Evolutionary conservation across 2,797 vertebrate genomes (phyloP).

Genomic region (Thripadectes ignobilis): DNA sequence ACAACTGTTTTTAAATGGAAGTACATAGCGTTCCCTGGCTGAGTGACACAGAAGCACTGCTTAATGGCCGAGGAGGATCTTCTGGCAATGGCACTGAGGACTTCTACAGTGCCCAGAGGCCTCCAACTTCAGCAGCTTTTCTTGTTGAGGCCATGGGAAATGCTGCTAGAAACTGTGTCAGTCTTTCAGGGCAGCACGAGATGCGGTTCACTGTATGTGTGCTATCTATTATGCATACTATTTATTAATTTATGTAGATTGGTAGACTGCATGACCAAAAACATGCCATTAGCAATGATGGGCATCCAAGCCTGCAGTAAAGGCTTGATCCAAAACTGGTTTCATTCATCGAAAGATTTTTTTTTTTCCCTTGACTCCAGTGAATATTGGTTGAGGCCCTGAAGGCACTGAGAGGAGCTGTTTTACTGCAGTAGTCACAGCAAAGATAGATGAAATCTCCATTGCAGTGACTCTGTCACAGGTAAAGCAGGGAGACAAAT

Average conservation of each 20-base stretch:
- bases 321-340: conserved; percentile 18
- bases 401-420: not conserved
- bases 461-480: conserved; percentile 27
- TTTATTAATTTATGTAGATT: conserved; percentile 61
- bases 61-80: conserved; percentile 13
- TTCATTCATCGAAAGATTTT: not conserved
- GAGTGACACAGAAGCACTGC: not conserved
- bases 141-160: not conserved
- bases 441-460: conserved; percentile 25
- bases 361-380: not conserved
- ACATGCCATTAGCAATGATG: not conserved
- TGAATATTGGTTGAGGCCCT: not conserved
- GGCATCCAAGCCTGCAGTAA: not conserved
- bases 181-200: not conserved
- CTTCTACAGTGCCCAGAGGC: not conserved
- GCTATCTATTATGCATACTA: conserved; percentile 20
- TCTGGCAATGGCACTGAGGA: not conserved
- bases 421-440: conserved; percentile 22
- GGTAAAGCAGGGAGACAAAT: conserved; percentile 45
- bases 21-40: not conserved
- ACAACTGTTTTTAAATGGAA: conserved; percentile 16
- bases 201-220: not conserved
- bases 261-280: conserved; percentile 38
- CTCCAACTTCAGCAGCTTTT: not conserved
- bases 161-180: not conserved